phyloP scores from a whole-genome alignment of 2,113 vertebrate species.

The Tachycineta bicolor region DNA sequence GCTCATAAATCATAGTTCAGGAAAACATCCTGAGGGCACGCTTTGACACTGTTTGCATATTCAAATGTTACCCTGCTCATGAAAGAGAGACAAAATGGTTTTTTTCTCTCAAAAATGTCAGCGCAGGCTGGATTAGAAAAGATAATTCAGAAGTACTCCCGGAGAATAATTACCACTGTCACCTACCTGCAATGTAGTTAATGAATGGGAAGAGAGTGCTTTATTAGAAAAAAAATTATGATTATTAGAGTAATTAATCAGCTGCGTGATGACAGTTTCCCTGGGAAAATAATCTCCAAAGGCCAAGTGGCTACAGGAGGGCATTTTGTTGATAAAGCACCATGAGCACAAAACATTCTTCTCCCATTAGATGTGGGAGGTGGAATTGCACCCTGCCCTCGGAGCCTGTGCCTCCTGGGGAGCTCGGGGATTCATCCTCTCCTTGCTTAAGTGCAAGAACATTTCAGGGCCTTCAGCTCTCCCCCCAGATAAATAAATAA shows the following conservation, averaged over 20 bases:
- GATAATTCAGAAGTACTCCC: constrained; percentile 84
- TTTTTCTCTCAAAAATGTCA: constrained; percentile 84
- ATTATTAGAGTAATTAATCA: constrained; percentile 94
- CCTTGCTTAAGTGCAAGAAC: neutral
- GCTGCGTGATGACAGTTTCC: constrained; percentile 82
- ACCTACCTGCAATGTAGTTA: constrained; percentile 82
- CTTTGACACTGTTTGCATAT: constrained; percentile 78
- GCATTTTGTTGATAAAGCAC: constrained; percentile 82
- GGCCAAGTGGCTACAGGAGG: constrained; percentile 79
- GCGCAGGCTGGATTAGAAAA: constrained; percentile 78
- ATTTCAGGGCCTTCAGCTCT: neutral
- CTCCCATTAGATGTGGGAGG: constrained; percentile 47
- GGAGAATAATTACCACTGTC: constrained; percentile 87
- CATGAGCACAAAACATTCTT: constrained; percentile 51
- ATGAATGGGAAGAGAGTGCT: constrained; percentile 83
- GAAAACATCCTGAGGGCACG: constrained; percentile 66
- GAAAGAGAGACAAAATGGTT: constrained; percentile 75
- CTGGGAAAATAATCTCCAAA: constrained; percentile 76
- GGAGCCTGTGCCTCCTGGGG: neutral
- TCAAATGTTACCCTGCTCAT: constrained; percentile 84
- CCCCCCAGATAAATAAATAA: no score
- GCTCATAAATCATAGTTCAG: constrained; percentile 81
- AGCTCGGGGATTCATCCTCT: neutral
- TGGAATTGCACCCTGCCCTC: constrained; percentile 40
- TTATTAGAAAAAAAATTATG: constrained; percentile 84